Evolutionary conservation across 1,140 invertebrate genomes (phyloP), one percentile per base, ranked within the genome.

Genomic region (Zaprionus ghesquierei): DNA sequence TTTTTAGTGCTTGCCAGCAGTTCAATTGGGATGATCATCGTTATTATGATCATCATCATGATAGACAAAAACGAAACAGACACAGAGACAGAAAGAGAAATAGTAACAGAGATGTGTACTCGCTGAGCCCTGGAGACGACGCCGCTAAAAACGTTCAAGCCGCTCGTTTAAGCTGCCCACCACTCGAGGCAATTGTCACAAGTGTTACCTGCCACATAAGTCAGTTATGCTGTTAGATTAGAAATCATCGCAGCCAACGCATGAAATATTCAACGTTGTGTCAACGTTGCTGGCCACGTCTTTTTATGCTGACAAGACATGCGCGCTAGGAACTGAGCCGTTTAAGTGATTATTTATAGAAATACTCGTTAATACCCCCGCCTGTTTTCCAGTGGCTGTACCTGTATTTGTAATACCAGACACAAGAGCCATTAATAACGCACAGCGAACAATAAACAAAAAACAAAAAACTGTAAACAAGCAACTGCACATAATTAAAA

Each of bases 111-210:
- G 35, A 38, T 38, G 35, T 61, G 56, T 49, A 54, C 55, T 59
- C 15, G 51, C 23, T 8, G 12, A 58, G 44, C 77, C 77, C 79
- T 82, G 31, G 31, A 33, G 31, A 33, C 31, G 31, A 33, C 84
- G 79, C 77, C 69, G 51, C n/a, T n/a, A n/a, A n/a, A n/a, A n/a
- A n/a, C 25, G 25, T 33, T 64, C 71, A 66, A 80, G 77, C 75
- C 75, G 64, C 75, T 86, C 82, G 87, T 87, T 86, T 86, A 86
- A 81, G 76, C 82, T 87, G 72, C 82, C 84, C 82, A 87, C 82
- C 82, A 86, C 70, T 85, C 33, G 66, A 58, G 70, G 60, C 55
- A 35, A 18, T 20, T n/a, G 59, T 49, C 58, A 18, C 58, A 27
- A 15, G 29, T 61, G 8, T 3, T 25, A 69, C 66, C 81, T 87